Evolutionary conservation across 2,797 vertebrate genomes (phyloP), one percentile per base, ranked within the genome.

Genomic region (Pseudochirops corinnae): DNA sequence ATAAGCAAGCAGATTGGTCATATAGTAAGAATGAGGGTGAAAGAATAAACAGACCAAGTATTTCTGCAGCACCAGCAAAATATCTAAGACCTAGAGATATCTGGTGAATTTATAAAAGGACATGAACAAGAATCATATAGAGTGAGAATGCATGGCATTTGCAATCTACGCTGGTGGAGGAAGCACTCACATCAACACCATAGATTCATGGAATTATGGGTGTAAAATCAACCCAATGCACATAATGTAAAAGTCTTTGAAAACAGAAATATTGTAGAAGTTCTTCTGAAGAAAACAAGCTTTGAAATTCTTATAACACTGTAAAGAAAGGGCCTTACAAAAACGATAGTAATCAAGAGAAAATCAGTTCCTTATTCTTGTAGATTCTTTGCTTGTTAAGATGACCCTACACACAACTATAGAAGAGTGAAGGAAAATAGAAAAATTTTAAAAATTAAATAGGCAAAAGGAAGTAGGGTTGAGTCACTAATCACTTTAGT

Each of bases 301-400:
- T n/a, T 14, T 46, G 52, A 26, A 14, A 0, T 50, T 60, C 55
- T 95, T 90, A 93, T 90, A 95, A 60, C 90, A 92, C 16, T 46
- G 31, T 50, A 9, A 91, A 94, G 91, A 94, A 97, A 6, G 93
- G 6, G 33, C 58, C 46, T 95, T 92, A 90, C 14, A 33, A 0
- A 55, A 18, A 56, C 91, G 39, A 58, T 39, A 90, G 26, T 91
- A 82, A 9, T 46, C 4, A 90, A 95, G 52, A 33, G 3, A 91
- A 94, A 95, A 95, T 94, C 21, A 82, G 14, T 94, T 62, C 55
- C 93, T 9, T 55, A 53, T 1, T 95, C 33, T 4, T 94, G 9
- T 52, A 94, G 21, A 90, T 62, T 58, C 46, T 92, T 53, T 67
- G 74, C 18, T 62, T 56, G 26, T 53, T 93, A 62, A 90, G 39